Base-by-base conservation (phyloP, 1,140 invertebrate genomes). In the Diabrotica virgifera region DNA sequence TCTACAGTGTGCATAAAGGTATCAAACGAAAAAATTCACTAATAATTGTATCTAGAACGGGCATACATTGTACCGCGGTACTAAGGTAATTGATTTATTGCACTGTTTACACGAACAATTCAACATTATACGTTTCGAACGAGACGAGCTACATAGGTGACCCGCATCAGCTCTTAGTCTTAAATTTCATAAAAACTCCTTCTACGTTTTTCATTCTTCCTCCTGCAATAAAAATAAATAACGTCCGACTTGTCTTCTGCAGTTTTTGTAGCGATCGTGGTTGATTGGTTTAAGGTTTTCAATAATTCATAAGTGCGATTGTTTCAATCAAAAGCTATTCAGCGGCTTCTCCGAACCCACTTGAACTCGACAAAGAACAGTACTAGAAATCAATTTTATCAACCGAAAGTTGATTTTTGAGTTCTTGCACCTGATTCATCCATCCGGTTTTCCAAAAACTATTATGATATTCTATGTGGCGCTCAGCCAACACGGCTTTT, bases 221-320 rank as follows among this genome's bases (percentile, higher is more conserved):
- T 51, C 46, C 46, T 51, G 46, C 46, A 51, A 51, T 51, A 10
- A 51, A 51, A 11, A 51, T 51, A 51, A 51, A 51, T 12, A 12
- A 51, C 9, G 12, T 11, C 9, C 46, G 12, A 51, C 9, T 11
- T 11, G 9, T 51, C 9, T 2, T 51, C 12, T 13, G 36, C 36
- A 40, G 24, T 24, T 24, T 24, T 24, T 24, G 24, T 24, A 24
- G 1, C 24, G 24, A 24, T 24, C 24, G 24, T 46, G n/a, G 8
- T n/a, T 46, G 40, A 46, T 46, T 46, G 40, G 40, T 46, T 46
- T 46, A 46, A 46, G n/a, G 8, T n/a, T 46, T n/a, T 46, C 40
- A 46, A 46, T 46, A 46, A 46, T 46, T 46, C 40, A 46, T 46
- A 46, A 6, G 40, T 10, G n/a, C 40, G 40, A 46, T 46, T 46